Base-by-base conservation (phyloP, 2,888 invertebrate genomes). In the Drosophila anomelani region DNA sequence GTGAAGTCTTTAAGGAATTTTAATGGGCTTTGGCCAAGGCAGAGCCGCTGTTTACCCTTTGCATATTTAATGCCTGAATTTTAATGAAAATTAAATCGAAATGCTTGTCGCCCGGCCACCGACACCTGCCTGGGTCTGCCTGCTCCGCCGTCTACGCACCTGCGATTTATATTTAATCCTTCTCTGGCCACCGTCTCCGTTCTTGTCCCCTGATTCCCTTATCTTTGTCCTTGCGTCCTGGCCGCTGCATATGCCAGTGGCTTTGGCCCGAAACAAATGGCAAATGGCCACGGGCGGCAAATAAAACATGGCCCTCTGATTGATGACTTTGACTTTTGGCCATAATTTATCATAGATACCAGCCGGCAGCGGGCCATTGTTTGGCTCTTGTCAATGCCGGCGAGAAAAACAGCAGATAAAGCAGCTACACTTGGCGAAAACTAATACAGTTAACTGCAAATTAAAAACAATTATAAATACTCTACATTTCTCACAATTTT, bases 11-110 rank as follows among this genome's bases (percentile, higher is more conserved):
- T 87, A 89, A 89, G 89, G 84, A 88, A 90, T 90, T 89, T 89
- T 85, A 88, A 84, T 88, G 89, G 85, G 66, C 79, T 76, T 77
- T 71, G 63, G 78, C 60, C 72, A 59, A 66, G 56, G 13, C 43
- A 26, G 58, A 43, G 78, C 85, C 85, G 89, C 85, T 82, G 79
- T 79, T 89, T 85, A 88, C 80, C 81, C 84, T 78, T 80, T 90
- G 85, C 80, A 90, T 90, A 89, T 88, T 90, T 90, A 69, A 90
- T 87, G 81, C 76, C 72, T 90, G 90, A 90, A 90, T 90, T 90
- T 90, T 89, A 90, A 90, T 94, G 90, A 90, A 90, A 90, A 90
- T 90, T 90, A 90, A 98, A 93, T 94, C 99, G 80, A 97, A 98
- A 93, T 95, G 97, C 66, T 78, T 67, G 76, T 66, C 67, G 61